Base-by-base conservation (phyloP, 2,888 invertebrate species). In the Corythucha ciliata region DNA sequence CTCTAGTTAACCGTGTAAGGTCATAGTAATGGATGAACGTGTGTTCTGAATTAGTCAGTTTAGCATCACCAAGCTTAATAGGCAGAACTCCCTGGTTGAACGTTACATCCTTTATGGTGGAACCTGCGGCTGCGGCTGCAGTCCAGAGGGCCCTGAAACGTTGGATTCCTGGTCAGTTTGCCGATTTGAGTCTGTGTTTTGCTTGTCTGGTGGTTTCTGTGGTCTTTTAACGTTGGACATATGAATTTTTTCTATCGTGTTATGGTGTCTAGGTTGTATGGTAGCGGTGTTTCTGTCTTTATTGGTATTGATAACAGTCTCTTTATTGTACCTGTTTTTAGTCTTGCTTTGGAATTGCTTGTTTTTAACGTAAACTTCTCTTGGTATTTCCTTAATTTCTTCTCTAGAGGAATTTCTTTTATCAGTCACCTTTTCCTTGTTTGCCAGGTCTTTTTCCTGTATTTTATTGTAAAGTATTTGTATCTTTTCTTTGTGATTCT, bases 261-360 rank as follows among this genome's bases (percentile, higher is more conserved):
- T 46, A n/a, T 46, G 46, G 46, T 46, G 46, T 18, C 46, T 7
- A 8, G 46, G 46, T 8, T 16, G 20, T 8, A 46, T 46, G 12
- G 32, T 8, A 2, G 33, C 46, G 2, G 29, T 46, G 16, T 21
- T 46, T 32, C 18, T 6, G 20, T 33, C 22, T 6, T 20, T 14
- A 24, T 46, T 21, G 4, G 34, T 20, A 2, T 8, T 29, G 12
- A 16, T 6, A 12, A 44, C 16, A 3, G 29, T 44, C n/a, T 44
- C 44, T 29, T 44, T 14, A 21, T 44, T 44, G n/a, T 27, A 44
- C 21, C 16, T 7, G 3, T 27, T 16, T 45, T 45, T 45, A 3
- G 45, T 45, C 24, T 45, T 45, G 2, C 4, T 21, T 20, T 45
- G 45, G 12, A 29, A 29, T 29, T 44, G 44, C 8, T 29, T 32